phyloP scores from a whole-genome alignment of 92 coral and sea anemone genomes.

The Parazoanthus darwini region DNA sequence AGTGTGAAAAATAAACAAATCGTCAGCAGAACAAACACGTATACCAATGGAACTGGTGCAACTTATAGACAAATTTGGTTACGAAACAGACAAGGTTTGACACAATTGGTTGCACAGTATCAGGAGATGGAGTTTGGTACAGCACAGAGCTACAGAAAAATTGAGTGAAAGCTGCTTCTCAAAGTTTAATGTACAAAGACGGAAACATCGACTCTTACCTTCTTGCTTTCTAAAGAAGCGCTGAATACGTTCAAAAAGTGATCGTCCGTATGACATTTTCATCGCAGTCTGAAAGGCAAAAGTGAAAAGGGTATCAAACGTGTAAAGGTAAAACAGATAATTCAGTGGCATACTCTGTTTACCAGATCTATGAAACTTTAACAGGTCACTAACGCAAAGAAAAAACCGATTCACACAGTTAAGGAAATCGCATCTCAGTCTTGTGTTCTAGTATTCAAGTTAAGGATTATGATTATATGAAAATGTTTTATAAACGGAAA shows the following conservation, averaged over 20 bases:
- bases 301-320: neutral
- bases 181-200: neutral
- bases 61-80: too few relatives aligned
- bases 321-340: neutral
- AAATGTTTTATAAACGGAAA: too few relatives aligned
- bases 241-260: conserved; percentile 88
- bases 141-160: too few relatives aligned
- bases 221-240: conserved; percentile 72
- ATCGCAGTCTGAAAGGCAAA: conserved; percentile 71
- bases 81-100: too few relatives aligned
- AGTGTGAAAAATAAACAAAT: neutral
- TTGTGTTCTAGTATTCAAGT: too few relatives aligned
- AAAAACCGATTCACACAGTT: too few relatives aligned
- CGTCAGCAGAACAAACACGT: neutral
- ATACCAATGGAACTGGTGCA: too few relatives aligned
- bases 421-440: neutral
- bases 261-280: conserved; percentile 76
- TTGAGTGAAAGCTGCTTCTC: neutral
- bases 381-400: too few relatives aligned
- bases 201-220: conserved; percentile 44
- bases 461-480: too few relatives aligned
- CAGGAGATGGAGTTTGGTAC: too few relatives aligned
- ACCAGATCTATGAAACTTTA: neutral
- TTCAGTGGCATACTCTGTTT: neutral
- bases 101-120: too few relatives aligned